Conservation (phyloP, 2,888 invertebrate species). For the Tetranychus piercei region DNA sequence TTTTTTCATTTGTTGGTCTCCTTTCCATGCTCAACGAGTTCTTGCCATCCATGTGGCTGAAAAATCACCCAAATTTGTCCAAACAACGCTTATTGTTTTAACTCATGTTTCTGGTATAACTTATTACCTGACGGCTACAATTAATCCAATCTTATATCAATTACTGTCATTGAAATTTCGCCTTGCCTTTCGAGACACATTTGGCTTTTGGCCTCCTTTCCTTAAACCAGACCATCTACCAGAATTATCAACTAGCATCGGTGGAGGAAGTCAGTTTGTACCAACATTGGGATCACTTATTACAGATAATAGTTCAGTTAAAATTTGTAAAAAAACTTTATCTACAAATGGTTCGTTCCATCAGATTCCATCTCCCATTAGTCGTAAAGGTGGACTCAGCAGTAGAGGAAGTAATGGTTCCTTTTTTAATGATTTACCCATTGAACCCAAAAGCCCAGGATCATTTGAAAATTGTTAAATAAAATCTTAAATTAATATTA, state of each 20-base stretch:
- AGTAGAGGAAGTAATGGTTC: not conserved
- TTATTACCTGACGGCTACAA: conserved; percentile 33
- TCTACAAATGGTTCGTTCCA: not conserved
- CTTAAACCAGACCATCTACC: conserved; percentile 10
- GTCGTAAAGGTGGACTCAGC: not conserved
- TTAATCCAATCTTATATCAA: conserved; percentile 33
- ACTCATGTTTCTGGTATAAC: conserved; percentile 33
- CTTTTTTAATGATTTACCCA: not conserved
- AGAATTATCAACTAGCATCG: not conserved
- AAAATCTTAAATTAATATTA: not conserved
- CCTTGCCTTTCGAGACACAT: conserved; percentile 33
- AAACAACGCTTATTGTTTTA: conserved; percentile 29
- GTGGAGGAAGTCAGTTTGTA: not conserved
- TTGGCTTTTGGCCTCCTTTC: conserved; percentile 13
- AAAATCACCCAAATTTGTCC: conserved; percentile 28
- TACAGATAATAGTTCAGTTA: not conserved
- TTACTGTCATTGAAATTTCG: conserved; percentile 34
- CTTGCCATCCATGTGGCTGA: conserved; percentile 31
- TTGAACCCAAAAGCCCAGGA: conserved; percentile 4
- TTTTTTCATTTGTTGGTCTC: conserved; percentile 78
- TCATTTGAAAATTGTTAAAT: not conserved
- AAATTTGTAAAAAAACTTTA: not conserved
- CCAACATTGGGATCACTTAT: conserved; percentile 1
- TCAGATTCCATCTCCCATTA: not conserved
- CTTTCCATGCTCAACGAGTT: conserved; percentile 64